Base-by-base conservation (phyloP, 2,797 vertebrate species). In the Melanotaenia nigrans region DNA sequence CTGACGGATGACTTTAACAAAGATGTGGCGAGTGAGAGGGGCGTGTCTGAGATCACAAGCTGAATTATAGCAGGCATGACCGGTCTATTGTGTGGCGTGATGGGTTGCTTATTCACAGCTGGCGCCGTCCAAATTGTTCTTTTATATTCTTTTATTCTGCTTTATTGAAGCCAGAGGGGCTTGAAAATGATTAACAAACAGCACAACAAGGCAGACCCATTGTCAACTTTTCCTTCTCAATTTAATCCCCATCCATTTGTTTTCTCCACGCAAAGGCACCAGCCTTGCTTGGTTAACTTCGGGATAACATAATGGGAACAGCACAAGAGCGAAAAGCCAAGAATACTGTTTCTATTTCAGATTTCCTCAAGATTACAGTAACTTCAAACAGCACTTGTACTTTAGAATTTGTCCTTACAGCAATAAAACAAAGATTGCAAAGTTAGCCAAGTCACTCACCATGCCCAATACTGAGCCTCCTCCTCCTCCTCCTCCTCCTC, bases 1-100 rank as follows among this genome's bases (percentile, higher is more conserved):
- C 94, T 95, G 96, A 96, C 92, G 92, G 93, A 91, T 88, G 89
- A 94, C 95, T 95, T 95, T 96, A 96, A 99, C 97, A 99, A 98
- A 99, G 95, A 94, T 92, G 92, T 94, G 95, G 95, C 92, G 93
- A 93, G 93, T 91, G 93, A 92, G 90, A 68, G 92, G 87, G 97
- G 97, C 93, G 97, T 96, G 96, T 94, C 95, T 74, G 83, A 92
- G 93, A 96, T 96, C 96, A 96, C 94, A 93, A 90, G 86, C 95
- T 93, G 94, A 96, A 95, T 96, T 95, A 96, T 88, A 68, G 92
- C 86, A 84, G 86, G 93, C 77, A 93, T 93, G 95, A 93, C 92
- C 75, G 91, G 81, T 83, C 95, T 88, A 96, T 98, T 98, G 96
- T 98, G 92, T 92, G 85, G 45, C 5, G 68, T 95, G 92, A 96